Base-by-base conservation (phyloP, 1,140 invertebrate genomes). In the Bombus balteatus region DNA sequence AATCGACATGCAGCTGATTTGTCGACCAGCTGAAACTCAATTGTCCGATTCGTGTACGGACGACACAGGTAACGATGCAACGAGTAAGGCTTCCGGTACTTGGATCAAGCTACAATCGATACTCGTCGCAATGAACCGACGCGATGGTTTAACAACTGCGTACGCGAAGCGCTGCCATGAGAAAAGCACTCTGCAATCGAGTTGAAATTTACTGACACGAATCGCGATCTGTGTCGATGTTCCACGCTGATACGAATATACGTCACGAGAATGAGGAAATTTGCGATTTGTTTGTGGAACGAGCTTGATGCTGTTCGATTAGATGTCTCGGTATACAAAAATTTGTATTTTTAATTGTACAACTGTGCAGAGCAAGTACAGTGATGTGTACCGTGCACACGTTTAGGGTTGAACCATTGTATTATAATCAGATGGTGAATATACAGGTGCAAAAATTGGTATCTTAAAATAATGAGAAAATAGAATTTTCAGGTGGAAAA, bases 11-110 rank as follows among this genome's bases (percentile, higher is more conserved):
- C 0, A 47, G 39, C 1, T 8, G 25, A 37, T 37, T 70, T 34
- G 39, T 68, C 39, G 25, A 3, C 18, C 25, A 43, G 13, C 37
- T 39, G n/a, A 34, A 28, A 10, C 22, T 37, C 53, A 82, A 82
- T 82, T 74, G 70, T 47, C 25, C 39, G 32, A 66, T 37, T n/a
- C 13, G 57, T 10, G 25, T 12, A 74, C 41, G 13, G 41, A 8
- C 22, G 41, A 37, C 34, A 62, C 28, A 82, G 53, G 78, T 71
- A 59, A 41, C 25, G 12, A n/a, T 6, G 73, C 57, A 8, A 68
- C 34, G 34, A 28, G 41, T 83, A 83, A 8, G 72, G 81, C 81
- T 83, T 83, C 59, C 62, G 41, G 59, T 66, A 37, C 53, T 73
- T 43, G 28, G 59, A 4, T 25, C 68, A 13, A 59, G 18, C 28